Conservation (phyloP, 2,113 vertebrate species). For the Oncorhynchus nerka region DNA sequence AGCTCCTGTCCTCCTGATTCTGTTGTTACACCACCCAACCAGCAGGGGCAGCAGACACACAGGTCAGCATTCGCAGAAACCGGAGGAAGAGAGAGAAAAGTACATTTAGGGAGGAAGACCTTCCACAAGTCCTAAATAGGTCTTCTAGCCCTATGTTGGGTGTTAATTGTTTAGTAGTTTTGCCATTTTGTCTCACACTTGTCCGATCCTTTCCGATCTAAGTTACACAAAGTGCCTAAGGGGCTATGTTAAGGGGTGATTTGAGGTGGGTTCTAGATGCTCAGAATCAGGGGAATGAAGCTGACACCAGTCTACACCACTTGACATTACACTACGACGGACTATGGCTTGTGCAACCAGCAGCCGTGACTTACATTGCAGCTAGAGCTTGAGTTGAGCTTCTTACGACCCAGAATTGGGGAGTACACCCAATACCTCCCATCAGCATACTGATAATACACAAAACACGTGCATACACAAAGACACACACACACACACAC, state of each 20-base stretch:
- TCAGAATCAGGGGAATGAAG: not conserved
- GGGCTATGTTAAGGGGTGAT: not conserved
- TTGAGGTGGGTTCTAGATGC: not conserved
- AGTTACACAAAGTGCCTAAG: not conserved
- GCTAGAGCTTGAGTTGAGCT: conserved; percentile 70
- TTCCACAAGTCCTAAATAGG: not conserved
- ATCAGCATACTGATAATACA: conserved; percentile 83
- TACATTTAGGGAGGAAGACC: conserved; percentile 13
- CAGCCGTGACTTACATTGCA: conserved; percentile 66
- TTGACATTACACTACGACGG: too few relatives aligned
- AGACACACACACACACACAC: not conserved
- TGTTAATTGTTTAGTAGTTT: not conserved
- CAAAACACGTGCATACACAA: conserved; percentile 13
- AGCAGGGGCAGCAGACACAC: conserved; percentile 61
- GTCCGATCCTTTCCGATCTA: not conserved
- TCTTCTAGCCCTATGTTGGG: not conserved
- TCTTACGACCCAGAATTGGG: conserved; percentile 81
- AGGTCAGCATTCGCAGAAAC: conserved; percentile 15
- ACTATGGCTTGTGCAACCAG: not conserved
- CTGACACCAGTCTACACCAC: too few relatives aligned
- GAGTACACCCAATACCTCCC: conserved; percentile 97
- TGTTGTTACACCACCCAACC: conserved; percentile 67
- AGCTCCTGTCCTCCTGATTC: conserved; percentile 91
- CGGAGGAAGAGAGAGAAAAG: conserved; percentile 52
- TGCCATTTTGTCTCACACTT: too few relatives aligned